A percentile compares a stretch with the other conserved stretches of the same genome.
phyloP scores from a whole-genome alignment of 1,140 invertebrate species.

The Bombus confusus region DNA sequence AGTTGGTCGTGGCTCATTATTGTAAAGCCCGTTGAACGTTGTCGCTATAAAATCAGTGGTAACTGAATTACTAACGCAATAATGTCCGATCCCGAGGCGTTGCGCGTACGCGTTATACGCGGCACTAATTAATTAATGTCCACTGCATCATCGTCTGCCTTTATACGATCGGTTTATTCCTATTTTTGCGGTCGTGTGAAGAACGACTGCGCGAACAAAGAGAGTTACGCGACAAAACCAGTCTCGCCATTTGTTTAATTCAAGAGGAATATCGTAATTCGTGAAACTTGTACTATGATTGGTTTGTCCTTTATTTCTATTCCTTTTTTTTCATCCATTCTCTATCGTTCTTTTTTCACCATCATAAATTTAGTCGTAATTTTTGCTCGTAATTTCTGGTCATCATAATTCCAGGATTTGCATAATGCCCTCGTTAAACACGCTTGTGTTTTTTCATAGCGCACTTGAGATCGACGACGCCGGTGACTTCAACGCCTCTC shows the following conservation, averaged over 20 bases:
- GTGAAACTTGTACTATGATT: neutral
- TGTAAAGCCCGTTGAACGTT: constrained; percentile 40
- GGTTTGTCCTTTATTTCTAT: neutral
- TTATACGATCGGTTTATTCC: neutral
- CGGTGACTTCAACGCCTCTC: constrained; percentile 27
- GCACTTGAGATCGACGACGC: constrained; percentile 20
- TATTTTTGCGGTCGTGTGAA: constrained; percentile 4
- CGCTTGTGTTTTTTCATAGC: neutral
- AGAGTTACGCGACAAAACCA: neutral
- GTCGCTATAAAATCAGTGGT: constrained; percentile 52
- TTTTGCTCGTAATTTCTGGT: neutral
- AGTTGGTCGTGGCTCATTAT: constrained; percentile 53
- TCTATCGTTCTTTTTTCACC: neutral
- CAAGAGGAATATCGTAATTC: neutral
- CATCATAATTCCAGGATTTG: constrained; percentile 1
- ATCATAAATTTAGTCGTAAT: neutral
- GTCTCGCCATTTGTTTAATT: neutral
- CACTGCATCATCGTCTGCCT: constrained; percentile 13
- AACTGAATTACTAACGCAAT: constrained; percentile 57
- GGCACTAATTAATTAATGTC: constrained; percentile 52
- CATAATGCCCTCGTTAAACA: constrained; percentile 45
- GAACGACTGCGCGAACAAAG: neutral
- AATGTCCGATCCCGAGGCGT: constrained; percentile 48
- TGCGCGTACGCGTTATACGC: constrained; percentile 14
- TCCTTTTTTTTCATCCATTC: neutral